Conservation (phyloP, 2,888 invertebrate genomes). For the Chromoteleia sp. region DNA sequence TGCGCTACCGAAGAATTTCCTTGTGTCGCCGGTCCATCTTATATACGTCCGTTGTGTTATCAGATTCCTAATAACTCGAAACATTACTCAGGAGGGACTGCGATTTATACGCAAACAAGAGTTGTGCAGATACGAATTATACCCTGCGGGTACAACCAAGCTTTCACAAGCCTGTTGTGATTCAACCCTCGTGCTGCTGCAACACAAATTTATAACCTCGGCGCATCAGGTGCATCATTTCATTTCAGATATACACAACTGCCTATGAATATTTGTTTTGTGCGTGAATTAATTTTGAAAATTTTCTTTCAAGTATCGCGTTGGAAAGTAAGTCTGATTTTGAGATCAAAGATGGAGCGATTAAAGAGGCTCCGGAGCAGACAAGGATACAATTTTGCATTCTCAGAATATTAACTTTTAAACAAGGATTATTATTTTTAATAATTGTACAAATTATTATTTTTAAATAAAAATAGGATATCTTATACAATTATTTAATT, state of each 20-base stretch:
- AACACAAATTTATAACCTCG: constrained; percentile 68
- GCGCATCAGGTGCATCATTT: constrained; percentile 67
- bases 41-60: constrained; percentile 73
- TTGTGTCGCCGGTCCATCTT: constrained; percentile 68
- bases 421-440: too few species aligned
- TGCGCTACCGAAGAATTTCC: constrained; percentile 76
- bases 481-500: too few species aligned
- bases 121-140: constrained; percentile 70
- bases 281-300: constrained; percentile 40
- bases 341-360: constrained; percentile 14
- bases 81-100: constrained; percentile 70
- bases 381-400: too few species aligned
- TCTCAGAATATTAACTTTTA: too few species aligned
- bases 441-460: too few species aligned
- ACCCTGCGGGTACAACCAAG: constrained; percentile 66
- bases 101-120: constrained; percentile 72
- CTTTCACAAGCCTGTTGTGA: constrained; percentile 71
- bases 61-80: constrained; percentile 79
- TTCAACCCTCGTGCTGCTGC: constrained; percentile 68
- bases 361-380: too few species aligned
- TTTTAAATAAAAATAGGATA: too few species aligned
- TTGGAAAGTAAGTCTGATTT: constrained; percentile 3
- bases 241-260: constrained; percentile 45
- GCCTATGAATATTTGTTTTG: constrained; percentile 47
- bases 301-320: neutral